phyloP scores from a whole-genome alignment of 64 coral and sea anemone genomes.

The Stylophora pistillata region DNA sequence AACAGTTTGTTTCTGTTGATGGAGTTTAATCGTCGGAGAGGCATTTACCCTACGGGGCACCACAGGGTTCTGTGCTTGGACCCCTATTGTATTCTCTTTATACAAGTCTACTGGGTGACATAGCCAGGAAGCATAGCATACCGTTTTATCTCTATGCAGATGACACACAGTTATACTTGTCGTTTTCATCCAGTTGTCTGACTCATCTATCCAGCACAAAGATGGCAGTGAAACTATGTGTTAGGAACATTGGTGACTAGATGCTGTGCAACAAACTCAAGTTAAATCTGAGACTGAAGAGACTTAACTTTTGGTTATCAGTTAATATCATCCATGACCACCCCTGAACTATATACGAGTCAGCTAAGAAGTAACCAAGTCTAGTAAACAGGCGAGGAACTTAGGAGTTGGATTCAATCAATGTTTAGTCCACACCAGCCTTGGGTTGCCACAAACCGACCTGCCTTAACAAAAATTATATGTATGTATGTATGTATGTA shows the following conservation, averaged over 20 bases:
- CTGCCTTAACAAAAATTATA: too few relatives aligned
- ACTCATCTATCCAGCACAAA: not conserved
- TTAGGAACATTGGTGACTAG: too few relatives aligned
- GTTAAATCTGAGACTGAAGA: too few relatives aligned
- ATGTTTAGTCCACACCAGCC: conserved; percentile 35
- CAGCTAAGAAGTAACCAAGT: not conserved
- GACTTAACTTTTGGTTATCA: too few relatives aligned
- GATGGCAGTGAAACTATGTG: not conserved
- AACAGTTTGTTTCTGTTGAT: not conserved
- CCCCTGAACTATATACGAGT: not conserved
- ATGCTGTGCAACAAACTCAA: too few relatives aligned
- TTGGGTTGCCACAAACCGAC: too few relatives aligned
- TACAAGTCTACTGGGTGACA: conserved; percentile 4
- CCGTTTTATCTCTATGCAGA: conserved; percentile 15
- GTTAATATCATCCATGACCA: not conserved
- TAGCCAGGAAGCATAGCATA: not conserved
- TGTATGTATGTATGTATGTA: too few relatives aligned
- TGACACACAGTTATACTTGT: not conserved
- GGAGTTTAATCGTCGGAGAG: not conserved
- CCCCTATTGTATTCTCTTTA: conserved; percentile 14
- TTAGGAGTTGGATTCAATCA: conserved; percentile 61
- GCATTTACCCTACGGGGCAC: not conserved
- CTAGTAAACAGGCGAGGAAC: conserved; percentile 17
- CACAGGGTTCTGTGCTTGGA: not conserved
- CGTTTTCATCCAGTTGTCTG: not conserved